Base-by-base conservation (phyloP, 2,797 vertebrate genomes). In the Phylloscopus collybita region DNA sequence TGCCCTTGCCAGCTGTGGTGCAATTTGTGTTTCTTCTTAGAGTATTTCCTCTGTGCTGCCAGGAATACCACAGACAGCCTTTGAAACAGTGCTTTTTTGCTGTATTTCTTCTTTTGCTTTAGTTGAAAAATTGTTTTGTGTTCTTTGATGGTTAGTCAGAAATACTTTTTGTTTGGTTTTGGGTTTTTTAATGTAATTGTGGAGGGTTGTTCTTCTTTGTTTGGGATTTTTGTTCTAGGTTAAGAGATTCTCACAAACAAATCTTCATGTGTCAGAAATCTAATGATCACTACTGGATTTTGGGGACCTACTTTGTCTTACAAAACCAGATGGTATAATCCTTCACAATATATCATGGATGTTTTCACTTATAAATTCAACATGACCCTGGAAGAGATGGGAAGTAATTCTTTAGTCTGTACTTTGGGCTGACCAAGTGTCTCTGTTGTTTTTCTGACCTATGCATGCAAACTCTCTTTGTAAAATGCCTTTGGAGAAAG, bases 131-230 rank as follows among this genome's bases (percentile, higher is more conserved):
- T 36, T 64, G 13, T 29, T 42, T 60, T 72, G 12, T 80, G 11
- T 26, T 74, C 64, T 71, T 54, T 45, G 22, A 29, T 4, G 2
- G 3, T 14, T 51, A 64, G 14, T 27, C 36, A 66, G 23, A 85
- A 79, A 36, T 23, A 2, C 7, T 16, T 60, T 36, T 29, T 4
- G 3, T 5, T 40, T 74, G 13, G 1, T 26, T 66, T 51, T 18
- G 20, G 17, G 16, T 26, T 71, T 76, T 59, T 59, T 29, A 30
- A 42, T 2, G 5, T 64, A 47, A 15, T 51, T 60, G 4, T 9
- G 19, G 2, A 0, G 2, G 1, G 1, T 10, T 5, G 1, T 20
- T 45, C 25, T 47, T 5, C 4, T 9, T 36, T 38, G 3, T 11
- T 51, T 65, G 25, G 3, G 1, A 15, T 30, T 72, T 80, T 91